phyloP scores from a whole-genome alignment of 2,888 invertebrate species.

The Lasioglossum oenotherae region DNA sequence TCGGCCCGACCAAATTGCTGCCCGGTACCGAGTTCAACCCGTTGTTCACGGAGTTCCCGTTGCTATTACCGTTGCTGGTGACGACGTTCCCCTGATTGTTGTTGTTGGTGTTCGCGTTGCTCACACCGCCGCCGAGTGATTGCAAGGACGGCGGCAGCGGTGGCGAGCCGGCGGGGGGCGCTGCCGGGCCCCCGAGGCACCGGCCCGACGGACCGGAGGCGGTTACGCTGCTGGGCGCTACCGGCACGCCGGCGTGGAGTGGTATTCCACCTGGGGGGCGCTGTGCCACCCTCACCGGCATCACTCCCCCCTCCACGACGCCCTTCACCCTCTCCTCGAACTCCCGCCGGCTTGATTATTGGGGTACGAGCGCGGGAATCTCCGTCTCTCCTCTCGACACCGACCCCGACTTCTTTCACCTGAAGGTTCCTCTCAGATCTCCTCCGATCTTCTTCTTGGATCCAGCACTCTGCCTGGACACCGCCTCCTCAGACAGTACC shows the following conservation, averaged over 20 bases:
- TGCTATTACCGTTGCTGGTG: constrained; percentile 77
- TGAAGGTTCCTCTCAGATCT: background rate
- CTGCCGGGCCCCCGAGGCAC: constrained; percentile 85
- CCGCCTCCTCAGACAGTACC: background rate
- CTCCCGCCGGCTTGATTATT: constrained; percentile 58
- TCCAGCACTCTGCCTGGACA: background rate
- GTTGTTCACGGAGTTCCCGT: constrained; percentile 29
- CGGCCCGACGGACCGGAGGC: constrained; percentile 86
- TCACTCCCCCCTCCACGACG: constrained; percentile 84
- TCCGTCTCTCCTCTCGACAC: constrained; percentile 10
- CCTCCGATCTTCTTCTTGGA: background rate
- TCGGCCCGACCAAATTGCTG: constrained; percentile 20
- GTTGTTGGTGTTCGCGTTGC: constrained; percentile 51
- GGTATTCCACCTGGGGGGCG: constrained; percentile 88
- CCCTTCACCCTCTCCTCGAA: constrained; percentile 79
- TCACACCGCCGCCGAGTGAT: constrained; percentile 68
- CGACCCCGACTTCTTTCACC: background rate
- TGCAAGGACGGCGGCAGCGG: constrained; percentile 79
- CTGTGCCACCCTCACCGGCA: constrained; percentile 86
- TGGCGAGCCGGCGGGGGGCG: constrained; percentile 78
- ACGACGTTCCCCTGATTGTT: constrained; percentile 11
- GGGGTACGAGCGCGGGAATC: constrained; percentile 47
- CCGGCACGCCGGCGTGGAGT: constrained; percentile 87
- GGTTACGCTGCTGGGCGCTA: constrained; percentile 88
- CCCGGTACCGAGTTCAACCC: background rate